Evolutionary conservation across 2,888 invertebrate species (phyloP).

Genomic region (Chalcis sispes): DNA sequence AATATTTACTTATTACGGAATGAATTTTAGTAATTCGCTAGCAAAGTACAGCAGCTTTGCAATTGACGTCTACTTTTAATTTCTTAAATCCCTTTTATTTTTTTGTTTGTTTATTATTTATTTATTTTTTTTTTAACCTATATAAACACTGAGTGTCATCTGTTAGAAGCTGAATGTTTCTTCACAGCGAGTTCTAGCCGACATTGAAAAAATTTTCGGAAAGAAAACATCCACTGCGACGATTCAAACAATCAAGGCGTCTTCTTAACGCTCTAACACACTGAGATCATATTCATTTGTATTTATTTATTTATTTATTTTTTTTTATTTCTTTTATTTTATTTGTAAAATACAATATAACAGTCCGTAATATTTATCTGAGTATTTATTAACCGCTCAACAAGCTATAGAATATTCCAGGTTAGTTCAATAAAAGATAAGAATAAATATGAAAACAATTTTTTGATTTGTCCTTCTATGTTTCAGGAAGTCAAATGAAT

Average conservation of each 20-base stretch:
- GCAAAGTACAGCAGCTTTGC: constrained; percentile 23
- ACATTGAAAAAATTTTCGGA: constrained; percentile 3
- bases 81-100: not conserved
- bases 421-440: too few relatives aligned
- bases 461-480: too few relatives aligned
- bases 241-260: too few relatives aligned
- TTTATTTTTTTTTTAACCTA: not conserved
- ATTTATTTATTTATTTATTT: too few relatives aligned
- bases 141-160: constrained; percentile 10
- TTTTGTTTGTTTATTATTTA: too few relatives aligned
- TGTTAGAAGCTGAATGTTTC: not conserved
- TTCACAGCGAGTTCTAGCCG: not conserved
- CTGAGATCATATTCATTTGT: constrained; percentile 38
- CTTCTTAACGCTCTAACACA: constrained; percentile 40
- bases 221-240: not conserved
- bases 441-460: too few relatives aligned
- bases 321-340: constrained; percentile 2
- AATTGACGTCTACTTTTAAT: constrained; percentile 44
- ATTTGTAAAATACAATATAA: constrained; percentile 21
- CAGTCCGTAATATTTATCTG: constrained; percentile 63
- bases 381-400: constrained; percentile 64
- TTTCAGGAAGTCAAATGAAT: too few relatives aligned
- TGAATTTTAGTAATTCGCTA: constrained; percentile 12
- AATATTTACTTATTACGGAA: constrained; percentile 10
- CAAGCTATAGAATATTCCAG: constrained; percentile 64